Conservation (phyloP, 2,888 invertebrate genomes). For the Sarcophaga variegata region DNA sequence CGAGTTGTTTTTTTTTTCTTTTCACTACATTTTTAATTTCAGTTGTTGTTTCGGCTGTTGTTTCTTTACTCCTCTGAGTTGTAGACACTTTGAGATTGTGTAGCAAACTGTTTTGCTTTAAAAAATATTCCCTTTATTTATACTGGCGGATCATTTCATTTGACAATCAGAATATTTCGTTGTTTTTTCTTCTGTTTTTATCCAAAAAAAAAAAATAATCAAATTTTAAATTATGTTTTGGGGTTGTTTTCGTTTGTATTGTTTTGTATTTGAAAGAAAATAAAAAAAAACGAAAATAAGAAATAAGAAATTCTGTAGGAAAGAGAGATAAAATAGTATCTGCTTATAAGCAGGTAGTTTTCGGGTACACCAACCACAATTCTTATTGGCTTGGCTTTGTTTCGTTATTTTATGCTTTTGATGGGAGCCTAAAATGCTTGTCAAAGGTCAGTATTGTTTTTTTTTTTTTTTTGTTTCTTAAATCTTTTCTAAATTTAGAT, state of each 20-base stretch:
- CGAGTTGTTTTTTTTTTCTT: conserved; percentile 5
- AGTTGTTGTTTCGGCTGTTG: not conserved
- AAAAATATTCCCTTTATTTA: conserved; percentile 52
- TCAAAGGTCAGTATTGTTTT: conserved; percentile 60
- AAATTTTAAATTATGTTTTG: conserved; percentile 43
- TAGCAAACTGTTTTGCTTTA: conserved; percentile 56
- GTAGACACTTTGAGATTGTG: conserved; percentile 56
- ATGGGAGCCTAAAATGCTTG: conserved; percentile 3
- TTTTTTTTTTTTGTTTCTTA: not conserved
- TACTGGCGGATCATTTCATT: conserved; percentile 32
- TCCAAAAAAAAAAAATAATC: conserved; percentile 30
- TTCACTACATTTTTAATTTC: not conserved
- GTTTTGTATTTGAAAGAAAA: not conserved
- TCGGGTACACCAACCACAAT: not conserved
- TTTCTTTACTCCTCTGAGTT: conserved; percentile 45
- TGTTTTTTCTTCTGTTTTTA: not conserved
- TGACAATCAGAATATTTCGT: conserved; percentile 24
- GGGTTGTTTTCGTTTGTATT: conserved; percentile 54
- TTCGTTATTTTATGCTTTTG: not conserved
- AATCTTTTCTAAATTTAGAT: not conserved
- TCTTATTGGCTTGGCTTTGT: conserved; percentile 44
- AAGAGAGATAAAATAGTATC: conserved; percentile 8
- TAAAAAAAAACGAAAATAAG: not conserved
- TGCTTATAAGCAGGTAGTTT: conserved; percentile 56
- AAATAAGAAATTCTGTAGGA: not conserved